Conservation (phyloP, 2,888 invertebrate genomes). For the Dolomedes plantarius region DNA sequence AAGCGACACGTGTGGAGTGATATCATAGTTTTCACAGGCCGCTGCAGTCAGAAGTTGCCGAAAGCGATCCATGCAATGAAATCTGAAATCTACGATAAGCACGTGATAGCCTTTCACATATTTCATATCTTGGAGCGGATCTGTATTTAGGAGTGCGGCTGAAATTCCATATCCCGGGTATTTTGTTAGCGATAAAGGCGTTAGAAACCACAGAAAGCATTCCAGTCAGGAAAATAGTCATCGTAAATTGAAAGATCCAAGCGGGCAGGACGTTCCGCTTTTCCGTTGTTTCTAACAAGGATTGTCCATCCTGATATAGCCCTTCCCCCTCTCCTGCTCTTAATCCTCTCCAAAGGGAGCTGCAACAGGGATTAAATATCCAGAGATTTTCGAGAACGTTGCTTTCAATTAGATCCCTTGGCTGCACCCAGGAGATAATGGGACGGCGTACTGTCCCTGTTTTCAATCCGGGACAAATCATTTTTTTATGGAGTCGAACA, state of each 20-base stretch:
- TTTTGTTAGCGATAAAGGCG: slow-evolving; percentile 25
- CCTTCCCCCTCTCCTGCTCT: slow-evolving; percentile 40
- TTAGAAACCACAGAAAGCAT: slow-evolving; percentile 19
- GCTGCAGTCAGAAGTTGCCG: not conserved
- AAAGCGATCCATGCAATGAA: not conserved
- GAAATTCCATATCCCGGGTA: slow-evolving; percentile 18
- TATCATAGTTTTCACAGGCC: slow-evolving; percentile 9
- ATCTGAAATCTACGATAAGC: not conserved
- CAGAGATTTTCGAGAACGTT: slow-evolving; percentile 71
- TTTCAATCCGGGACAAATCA: slow-evolving; percentile 66
- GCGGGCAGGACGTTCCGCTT: slow-evolving; percentile 34
- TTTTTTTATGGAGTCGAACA: slow-evolving; percentile 65
- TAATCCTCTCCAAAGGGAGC: slow-evolving; percentile 61
- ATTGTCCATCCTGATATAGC: slow-evolving; percentile 58
- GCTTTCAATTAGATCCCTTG: slow-evolving; percentile 70
- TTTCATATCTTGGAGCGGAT: not conserved
- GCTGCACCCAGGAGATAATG: slow-evolving; percentile 66
- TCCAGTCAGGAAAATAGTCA: slow-evolving; percentile 39
- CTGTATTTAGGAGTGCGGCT: slow-evolving; percentile 15
- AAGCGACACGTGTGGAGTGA: not conserved
- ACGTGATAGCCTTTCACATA: not conserved
- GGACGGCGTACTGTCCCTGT: slow-evolving; percentile 58
- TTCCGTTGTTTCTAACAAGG: slow-evolving; percentile 66
- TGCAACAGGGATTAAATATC: slow-evolving; percentile 68
- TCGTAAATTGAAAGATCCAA: slow-evolving; percentile 36